Evolutionary conservation across 1,140 invertebrate species (phyloP), one percentile per base, ranked within the genome.

Genomic region (Batillaria attramentaria): DNA sequence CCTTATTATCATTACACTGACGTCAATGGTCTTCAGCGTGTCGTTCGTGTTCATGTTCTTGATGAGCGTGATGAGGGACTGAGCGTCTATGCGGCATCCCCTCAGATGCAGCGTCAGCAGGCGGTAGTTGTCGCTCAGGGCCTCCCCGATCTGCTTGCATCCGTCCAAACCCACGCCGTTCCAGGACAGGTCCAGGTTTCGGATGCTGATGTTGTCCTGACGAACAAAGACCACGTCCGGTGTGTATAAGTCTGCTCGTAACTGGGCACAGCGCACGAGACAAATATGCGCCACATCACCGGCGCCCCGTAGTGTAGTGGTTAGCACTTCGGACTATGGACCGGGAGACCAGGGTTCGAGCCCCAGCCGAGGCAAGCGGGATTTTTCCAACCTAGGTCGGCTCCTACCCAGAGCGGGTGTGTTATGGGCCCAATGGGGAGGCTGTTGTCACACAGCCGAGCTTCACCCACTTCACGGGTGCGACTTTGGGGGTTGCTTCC

Each of bases 181-280:
- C 84, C 84, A 85, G 31, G 79, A 81, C 16, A 85, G n/a, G 62
- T 85, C 81, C 57, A 85, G 72, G 41, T 72, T 33, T 57, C 80
- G 78, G n/a, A 85, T 60, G 28, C 57, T 70, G 13, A 65, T 54
- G 69, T 85, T 85, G 0, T 41, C 66, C 54, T 78, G 77, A 75
- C 31, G 24, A 60, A 54, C n/a, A 54, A n/a, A 16, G n/a, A 54
- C 16, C 50, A 54, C n/a, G n/a, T 54, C 16, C n/a, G n/a, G n/a
- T 16, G 50, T 54, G n/a, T 16, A 16, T 16, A 54, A 16, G n/a
- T 16, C 50, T 16, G n/a, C n/a, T 16, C n/a, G n/a, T n/a, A n/a
- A n/a, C n/a, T n/a, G n/a, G n/a, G n/a, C n/a, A n/a, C n/a, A n/a
- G n/a, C n/a, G n/a, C n/a, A 54, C 50, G n/a, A 54, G 16, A 54